Base-by-base conservation (phyloP, 1,140 invertebrate genomes). In the Teleopsis dalmanni region DNA sequence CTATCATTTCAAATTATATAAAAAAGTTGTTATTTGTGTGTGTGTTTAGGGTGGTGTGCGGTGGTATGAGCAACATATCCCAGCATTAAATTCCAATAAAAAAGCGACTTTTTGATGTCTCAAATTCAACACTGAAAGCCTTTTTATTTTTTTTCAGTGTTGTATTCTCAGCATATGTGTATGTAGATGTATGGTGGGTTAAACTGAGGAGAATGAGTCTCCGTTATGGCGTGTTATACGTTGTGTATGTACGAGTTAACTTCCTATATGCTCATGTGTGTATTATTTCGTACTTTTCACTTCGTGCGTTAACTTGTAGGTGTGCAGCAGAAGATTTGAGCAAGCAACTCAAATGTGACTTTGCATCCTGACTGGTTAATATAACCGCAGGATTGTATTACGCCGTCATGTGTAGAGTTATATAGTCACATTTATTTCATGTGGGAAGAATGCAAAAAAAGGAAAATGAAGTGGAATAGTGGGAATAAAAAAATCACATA, bases 301-400 rank as follows among this genome's bases (percentile, higher is more conserved):
- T 19, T 33, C 41, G 23, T 16, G 21, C 29, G 40, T 9, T 7
- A 19, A 4, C 40, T 33, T 27, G 40, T 26, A 43, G 40, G 38
- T 31, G 13, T 26, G 31, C n/a, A 13, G 22, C 8, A 27, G 23
- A 7, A 21, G 4, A 34, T 23, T 31, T 29, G 35, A n/a, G n/a
- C n/a, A n/a, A n/a, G n/a, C n/a, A n/a, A n/a, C 29, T 16, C 34
- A 26, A 36, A 34, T 46, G 44, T 47, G 64, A 67, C 64, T 67
- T 67, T 67, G 61, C 58, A 57, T 59, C 63, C 62, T 68, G 62
- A 68, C 65, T 68, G 65, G 65, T 65, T 68, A 68, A 68, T 68
- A 68, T 68, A 68, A 68, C 65, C 65, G 56, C 65, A 68, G 65
- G 57, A 65, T 58, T 60, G 56, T 52, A 59, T 54, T 56, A 52